Conservation (phyloP, 2,888 invertebrate genomes). For the Lumbricus terrestris region DNA sequence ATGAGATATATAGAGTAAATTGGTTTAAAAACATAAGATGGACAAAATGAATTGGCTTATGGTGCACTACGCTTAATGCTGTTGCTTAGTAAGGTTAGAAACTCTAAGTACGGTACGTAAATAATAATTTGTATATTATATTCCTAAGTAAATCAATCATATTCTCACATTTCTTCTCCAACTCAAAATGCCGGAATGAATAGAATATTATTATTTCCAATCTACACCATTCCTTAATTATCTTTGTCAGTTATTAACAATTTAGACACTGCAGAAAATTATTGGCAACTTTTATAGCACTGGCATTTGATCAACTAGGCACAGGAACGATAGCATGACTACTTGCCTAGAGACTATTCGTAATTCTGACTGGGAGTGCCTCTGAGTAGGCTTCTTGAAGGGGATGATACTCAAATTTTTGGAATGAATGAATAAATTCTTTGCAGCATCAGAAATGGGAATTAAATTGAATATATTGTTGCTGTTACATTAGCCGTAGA, state of each 20-base stretch:
- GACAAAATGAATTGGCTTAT: too few relatives aligned
- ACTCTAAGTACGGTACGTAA: background rate
- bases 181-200: background rate
- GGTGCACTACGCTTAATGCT: background rate
- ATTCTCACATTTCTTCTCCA: background rate
- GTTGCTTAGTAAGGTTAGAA: background rate
- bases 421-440: too few relatives aligned
- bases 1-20: too few relatives aligned
- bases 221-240: background rate
- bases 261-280: background rate
- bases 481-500: too few relatives aligned
- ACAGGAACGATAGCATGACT: background rate
- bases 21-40: too few relatives aligned
- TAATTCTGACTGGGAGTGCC: too few relatives aligned
- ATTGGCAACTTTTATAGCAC: background rate
- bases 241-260: background rate
- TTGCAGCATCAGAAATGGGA: background rate
- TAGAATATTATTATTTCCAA: background rate
- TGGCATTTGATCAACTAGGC: background rate
- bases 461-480: background rate
- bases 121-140: too few relatives aligned
- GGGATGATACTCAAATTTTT: too few relatives aligned
- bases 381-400: too few relatives aligned
- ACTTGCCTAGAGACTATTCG: background rate
- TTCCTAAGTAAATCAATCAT: background rate